phyloP scores from a whole-genome alignment of 2,888 invertebrate genomes.

The Himalopsyche kuldschensis region DNA sequence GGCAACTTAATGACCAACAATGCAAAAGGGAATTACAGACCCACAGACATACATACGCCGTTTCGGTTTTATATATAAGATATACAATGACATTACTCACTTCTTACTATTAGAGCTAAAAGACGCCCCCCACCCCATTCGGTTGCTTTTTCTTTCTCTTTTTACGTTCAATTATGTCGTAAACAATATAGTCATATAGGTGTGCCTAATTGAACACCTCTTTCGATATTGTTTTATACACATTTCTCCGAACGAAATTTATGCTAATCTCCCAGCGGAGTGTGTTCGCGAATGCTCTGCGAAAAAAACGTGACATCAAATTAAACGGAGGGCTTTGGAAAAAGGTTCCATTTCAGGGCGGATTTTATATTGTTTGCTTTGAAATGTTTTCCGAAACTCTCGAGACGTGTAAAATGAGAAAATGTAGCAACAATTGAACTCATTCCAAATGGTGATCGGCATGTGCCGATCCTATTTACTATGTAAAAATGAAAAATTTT shows the following conservation, averaged over 20 bases:
- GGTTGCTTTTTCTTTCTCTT: neutral
- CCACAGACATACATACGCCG: no score
- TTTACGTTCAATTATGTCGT: neutral
- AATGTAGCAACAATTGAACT: constrained; percentile 1
- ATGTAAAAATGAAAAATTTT: constrained; percentile 1
- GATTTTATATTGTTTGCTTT: neutral
- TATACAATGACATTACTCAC: neutral
- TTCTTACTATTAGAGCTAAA: neutral
- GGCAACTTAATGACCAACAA: no score
- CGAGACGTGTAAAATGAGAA: neutral
- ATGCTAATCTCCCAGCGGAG: constrained; percentile 8
- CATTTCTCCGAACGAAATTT: neutral
- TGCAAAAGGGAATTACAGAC: no score
- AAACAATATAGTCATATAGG: neutral
- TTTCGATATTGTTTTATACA: neutral
- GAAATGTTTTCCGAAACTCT: neutral
- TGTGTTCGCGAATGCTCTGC: constrained; percentile 1
- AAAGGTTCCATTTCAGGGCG: constrained; percentile 5
- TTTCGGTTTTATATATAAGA: no score
- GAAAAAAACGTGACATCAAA: constrained; percentile 24
- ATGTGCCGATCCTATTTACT: neutral
- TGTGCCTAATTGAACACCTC: neutral
- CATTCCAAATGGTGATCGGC: neutral
- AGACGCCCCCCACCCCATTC: neutral
- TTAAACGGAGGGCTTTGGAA: constrained; percentile 20